Evolutionary conservation across 1,140 invertebrate species (phyloP).

Genomic region (Chironomus tepperi): DNA sequence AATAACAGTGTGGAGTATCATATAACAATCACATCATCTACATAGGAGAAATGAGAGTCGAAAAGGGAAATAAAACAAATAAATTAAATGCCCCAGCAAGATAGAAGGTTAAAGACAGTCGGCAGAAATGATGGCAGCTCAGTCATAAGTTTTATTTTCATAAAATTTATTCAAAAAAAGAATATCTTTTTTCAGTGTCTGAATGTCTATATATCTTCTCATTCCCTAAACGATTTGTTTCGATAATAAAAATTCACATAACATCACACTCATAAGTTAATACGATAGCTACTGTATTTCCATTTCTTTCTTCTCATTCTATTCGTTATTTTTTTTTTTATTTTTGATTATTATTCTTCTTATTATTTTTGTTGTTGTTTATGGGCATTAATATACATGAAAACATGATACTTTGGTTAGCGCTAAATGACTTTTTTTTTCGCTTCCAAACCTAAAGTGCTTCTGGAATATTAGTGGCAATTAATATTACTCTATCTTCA

Average conservation of each 20-base stretch:
- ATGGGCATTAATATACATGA: constrained; percentile 9
- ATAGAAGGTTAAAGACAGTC: background rate
- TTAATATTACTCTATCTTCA: constrained; percentile 2
- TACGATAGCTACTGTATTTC: constrained; percentile 12
- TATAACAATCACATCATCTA: background rate
- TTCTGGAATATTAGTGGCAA: constrained; percentile 13
- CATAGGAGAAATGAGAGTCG: background rate
- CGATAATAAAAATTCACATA: constrained; percentile 14
- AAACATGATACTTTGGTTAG: constrained; percentile 8
- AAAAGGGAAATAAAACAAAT: constrained; percentile 10
- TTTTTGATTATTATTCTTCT: background rate
- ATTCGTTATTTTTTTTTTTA: no score
- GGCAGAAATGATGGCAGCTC: background rate
- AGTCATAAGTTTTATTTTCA: background rate
- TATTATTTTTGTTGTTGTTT: background rate
- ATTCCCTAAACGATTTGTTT: background rate
- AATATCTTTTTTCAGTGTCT: no score
- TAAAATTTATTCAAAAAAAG: no score
- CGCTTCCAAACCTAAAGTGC: background rate
- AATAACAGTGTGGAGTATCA: constrained; percentile 5
- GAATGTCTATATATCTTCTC: no score
- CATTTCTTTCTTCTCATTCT: background rate
- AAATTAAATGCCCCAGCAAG: constrained; percentile 7
- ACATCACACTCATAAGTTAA: constrained; percentile 13
- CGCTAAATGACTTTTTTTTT: constrained; percentile 14